Evolutionary conservation across 2,888 invertebrate genomes (phyloP), one percentile per base, ranked within the genome.

Genomic region (Monoplex corrugatus): DNA sequence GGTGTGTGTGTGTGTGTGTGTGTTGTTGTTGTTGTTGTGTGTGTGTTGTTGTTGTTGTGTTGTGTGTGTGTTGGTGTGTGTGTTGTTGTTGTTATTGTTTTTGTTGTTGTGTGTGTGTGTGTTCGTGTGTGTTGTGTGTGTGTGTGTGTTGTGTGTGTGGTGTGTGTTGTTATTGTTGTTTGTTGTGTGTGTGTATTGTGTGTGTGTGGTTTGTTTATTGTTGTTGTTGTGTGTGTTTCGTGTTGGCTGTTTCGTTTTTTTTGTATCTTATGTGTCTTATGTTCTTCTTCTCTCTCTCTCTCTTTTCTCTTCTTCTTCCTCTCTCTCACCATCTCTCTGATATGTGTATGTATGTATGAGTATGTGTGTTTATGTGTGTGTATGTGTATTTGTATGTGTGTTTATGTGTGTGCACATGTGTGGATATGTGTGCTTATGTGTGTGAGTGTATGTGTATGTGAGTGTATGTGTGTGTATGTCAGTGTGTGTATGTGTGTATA

Each of bases 261-360:
- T 44, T 50, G 32, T 32, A 35, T 8, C 57, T 13, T 10, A 5
- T 68, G 68, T 68, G 23, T 19, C n/a, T 72, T 2, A n/a, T 32
- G 2, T 28, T 72, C 68, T 72, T 28, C n/a, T 72, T 72, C 3
- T 72, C 23, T 23, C 5, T n/a, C 28, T n/a, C 5, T 68, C 28
- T 80, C n/a, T 57, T 50, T 45, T 45, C 80, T 50, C 87, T 45
- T 32, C 45, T 80, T 50, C 80, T 80, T 80, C 35, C 87, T 82
- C 87, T 57, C 45, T 80, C 19, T 38, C 32, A 32, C 19, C 50
- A 35, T 72, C n/a, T n/a, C n/a, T 72, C n/a, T n/a, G n/a, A 19
- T 28, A 50, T 50, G 1, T 57, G 57, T 57, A 23, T 57, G 57
- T 57, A 23, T 57, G 57, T 28, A 23, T 57, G 16, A 57, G 16